Conservation (phyloP, 2,797 vertebrate species). For the Chanos chanos region DNA sequence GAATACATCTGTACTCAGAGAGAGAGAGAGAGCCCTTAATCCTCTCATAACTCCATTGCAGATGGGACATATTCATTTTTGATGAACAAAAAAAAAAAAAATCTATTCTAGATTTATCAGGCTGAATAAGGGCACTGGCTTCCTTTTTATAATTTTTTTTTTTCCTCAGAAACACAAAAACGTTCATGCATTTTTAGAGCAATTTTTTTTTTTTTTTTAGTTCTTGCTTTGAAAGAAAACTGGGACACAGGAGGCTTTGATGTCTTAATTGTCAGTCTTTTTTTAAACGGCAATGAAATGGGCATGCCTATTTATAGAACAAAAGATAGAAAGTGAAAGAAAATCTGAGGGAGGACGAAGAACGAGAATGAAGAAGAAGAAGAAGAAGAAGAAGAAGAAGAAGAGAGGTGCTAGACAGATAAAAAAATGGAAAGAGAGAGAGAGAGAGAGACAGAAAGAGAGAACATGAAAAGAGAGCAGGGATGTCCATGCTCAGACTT, state of each 20-base stretch:
- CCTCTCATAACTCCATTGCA: background rate
- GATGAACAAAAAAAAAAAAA: background rate
- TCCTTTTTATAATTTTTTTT: background rate
- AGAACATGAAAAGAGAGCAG: background rate
- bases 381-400: constrained; percentile 3
- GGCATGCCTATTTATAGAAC: constrained; percentile 56
- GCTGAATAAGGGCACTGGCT: background rate
- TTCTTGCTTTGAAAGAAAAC: constrained; percentile 61
- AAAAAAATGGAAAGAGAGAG: background rate
- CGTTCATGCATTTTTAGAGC: constrained; percentile 1
- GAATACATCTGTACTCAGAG: no score
- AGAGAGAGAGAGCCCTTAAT: background rate
- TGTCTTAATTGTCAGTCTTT: constrained; percentile 65
- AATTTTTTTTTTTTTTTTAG: constrained; percentile 63
- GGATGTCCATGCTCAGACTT: no score
- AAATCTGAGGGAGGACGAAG: background rate
- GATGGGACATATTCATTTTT: constrained; percentile 28
- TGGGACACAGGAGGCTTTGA: constrained; percentile 68
- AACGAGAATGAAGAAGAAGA: constrained; percentile 3
- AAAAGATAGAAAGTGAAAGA: constrained; percentile 34
- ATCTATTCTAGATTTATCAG: background rate
- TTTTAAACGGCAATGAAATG: constrained; percentile 46
- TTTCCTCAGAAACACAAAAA: constrained; percentile 44
- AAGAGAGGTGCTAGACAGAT: background rate
- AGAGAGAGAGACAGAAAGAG: background rate